Base-by-base conservation (phyloP, 2,113 vertebrate species). In the Periophthalmodon schlosseri region DNA sequence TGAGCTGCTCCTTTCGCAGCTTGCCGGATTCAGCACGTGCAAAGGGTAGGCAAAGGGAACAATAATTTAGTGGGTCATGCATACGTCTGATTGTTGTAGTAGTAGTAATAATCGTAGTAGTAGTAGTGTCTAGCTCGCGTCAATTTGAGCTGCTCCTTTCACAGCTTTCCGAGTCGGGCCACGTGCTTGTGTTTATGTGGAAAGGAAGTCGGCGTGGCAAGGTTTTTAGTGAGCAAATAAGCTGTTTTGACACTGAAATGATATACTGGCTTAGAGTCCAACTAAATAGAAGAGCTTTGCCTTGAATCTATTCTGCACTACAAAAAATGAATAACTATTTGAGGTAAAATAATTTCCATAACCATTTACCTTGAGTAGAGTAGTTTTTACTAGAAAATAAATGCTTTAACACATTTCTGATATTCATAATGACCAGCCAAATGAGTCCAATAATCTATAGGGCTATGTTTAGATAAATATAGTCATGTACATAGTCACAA, bases 131-230 rank as follows among this genome's bases (percentile, higher is more conserved):
- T 82, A 81, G 86, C 78, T 74, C 50, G 78, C 47, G 77, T 76
- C 68, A 64, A 39, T 69, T 34, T 77, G 78, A 73, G 72, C 68
- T 84, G 80, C 87, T 78, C 70, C 68, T 85, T 56, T 73, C 54
- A 6, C 66, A 50, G 50, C 72, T 77, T 47, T 70, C 84, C 69
- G 61, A 81, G 84, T 69, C 50, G 68, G 46, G 68, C 71, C 75
- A 77, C 46, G 69, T 77, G 81, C n/a, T 68, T 80, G 65, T 85
- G 83, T 87, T 85, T 88, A 64, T 82, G 50, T 75, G 56, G 33
- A 69, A 64, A 70, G 64, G 8, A 75, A 50, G 54, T 69, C 67
- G n/a, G 33, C 54, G 58, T 23, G 50, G 39, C 46, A 4, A 71
- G 54, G 66, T 24, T 73, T 87, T 77, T 23, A 61, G 36, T 68